These are phyloP conservation scores for Betta splendens DNA, from an alignment of 2,797 vertebrate genomes.

Conservation along the genomic window DNA sequence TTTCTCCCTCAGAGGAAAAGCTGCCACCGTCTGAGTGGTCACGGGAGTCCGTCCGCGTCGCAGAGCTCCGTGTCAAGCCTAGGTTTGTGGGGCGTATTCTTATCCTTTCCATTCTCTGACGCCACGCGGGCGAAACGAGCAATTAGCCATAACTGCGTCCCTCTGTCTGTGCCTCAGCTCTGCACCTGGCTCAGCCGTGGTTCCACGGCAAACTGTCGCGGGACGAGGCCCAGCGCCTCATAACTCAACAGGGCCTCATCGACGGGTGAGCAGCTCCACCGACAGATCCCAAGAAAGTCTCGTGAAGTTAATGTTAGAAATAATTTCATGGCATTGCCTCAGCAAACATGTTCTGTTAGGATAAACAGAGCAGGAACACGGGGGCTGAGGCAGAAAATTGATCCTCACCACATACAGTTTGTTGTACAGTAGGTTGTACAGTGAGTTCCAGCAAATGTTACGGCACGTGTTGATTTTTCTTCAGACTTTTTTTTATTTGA, in stretches of 20 bases:
- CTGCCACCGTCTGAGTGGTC: constrained; percentile 88
- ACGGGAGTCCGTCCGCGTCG: constrained; percentile 86
- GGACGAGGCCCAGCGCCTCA: constrained; percentile 92
- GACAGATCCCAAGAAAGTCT: neutral
- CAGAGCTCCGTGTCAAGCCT: constrained; percentile 82
- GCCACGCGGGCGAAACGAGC: constrained; percentile 1
- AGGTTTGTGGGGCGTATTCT: constrained; percentile 78
- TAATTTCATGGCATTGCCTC: neutral
- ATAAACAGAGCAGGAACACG: neutral
- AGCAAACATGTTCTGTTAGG: neutral
- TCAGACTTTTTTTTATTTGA: neutral
- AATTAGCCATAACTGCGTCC: neutral
- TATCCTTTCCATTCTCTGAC: neutral
- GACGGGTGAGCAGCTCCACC: constrained; percentile 85
- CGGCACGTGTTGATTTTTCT: neutral
- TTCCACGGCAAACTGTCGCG: constrained; percentile 95
- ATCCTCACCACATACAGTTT: neutral
- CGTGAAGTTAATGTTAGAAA: too few relatives aligned
- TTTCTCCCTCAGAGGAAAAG: constrained; percentile 87
- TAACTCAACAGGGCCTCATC: constrained; percentile 92
- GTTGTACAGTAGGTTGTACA: neutral
- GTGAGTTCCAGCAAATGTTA: neutral
- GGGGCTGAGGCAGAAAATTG: too few relatives aligned
- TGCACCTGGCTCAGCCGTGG: constrained; percentile 94
- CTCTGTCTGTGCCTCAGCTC: constrained; percentile 74